phyloP scores from a whole-genome alignment of 2,888 invertebrate species.

The Cyaniris semiargus region DNA sequence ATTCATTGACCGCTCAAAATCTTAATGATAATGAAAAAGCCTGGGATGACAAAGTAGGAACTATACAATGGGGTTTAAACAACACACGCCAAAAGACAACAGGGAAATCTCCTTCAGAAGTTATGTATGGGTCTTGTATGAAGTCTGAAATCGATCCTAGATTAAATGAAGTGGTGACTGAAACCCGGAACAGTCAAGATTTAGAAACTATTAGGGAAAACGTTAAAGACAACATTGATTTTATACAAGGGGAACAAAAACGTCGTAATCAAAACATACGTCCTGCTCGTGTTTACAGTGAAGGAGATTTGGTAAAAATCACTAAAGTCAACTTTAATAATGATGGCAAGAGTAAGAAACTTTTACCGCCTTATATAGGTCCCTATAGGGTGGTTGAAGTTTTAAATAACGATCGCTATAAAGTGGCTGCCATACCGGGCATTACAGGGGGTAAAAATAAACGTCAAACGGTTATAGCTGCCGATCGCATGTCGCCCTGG shows the following conservation, averaged over 20 bases:
- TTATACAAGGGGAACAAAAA: too few species aligned
- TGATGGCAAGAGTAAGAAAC: background rate
- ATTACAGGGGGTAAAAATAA: constrained; percentile 31
- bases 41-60: background rate
- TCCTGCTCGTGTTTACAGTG: too few species aligned
- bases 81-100: background rate
- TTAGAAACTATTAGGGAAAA: too few species aligned
- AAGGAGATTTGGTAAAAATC: too few species aligned
- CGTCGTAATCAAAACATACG: too few species aligned
- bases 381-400: constrained; percentile 39
- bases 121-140: constrained; percentile 33
- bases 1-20: background rate
- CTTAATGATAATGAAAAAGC: background rate
- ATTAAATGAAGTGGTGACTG: constrained; percentile 18
- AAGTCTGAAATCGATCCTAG: constrained; percentile 24
- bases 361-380: constrained; percentile 39
- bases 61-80: background rate
- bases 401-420: constrained; percentile 38
- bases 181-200: constrained; percentile 13
- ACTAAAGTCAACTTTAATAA: too few species aligned
- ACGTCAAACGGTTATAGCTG: constrained; percentile 32
- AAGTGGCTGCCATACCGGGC: constrained; percentile 35
- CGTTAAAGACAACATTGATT: too few species aligned
- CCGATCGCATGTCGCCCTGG: constrained; percentile 31
- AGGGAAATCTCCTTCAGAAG: too few species aligned